A percentile compares a stretch with the other conserved stretches of the same genome.
phyloP scores from a whole-genome alignment of 1,140 invertebrate species.

The Telenomus remus region DNA sequence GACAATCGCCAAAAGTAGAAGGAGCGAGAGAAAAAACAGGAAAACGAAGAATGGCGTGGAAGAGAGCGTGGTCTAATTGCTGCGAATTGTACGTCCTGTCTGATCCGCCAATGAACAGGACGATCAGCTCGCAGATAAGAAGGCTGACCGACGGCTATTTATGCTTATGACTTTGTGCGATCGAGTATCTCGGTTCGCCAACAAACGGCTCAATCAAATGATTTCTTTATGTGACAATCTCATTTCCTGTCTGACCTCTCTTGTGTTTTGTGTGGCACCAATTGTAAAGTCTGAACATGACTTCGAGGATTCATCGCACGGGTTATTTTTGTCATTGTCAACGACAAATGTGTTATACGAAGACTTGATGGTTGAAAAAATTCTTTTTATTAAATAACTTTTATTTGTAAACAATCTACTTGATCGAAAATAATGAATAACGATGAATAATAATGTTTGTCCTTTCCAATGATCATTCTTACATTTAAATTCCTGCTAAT shows the following conservation, averaged over 20 bases:
- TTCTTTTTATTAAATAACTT: no score
- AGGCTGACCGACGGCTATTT: conserved; percentile 33
- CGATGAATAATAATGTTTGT: no score
- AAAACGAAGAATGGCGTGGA: conserved; percentile 35
- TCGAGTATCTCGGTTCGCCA: conserved; percentile 15
- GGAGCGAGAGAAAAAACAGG: conserved; percentile 7
- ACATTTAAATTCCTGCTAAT: no score
- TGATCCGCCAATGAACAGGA: conserved; percentile 23
- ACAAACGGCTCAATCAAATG: conserved; percentile 50
- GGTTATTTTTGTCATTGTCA: conserved; percentile 37
- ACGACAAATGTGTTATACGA: conserved; percentile 34
- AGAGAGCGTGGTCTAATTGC: conserved; percentile 48
- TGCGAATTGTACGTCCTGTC: conserved; percentile 38
- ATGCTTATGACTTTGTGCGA: conserved; percentile 40
- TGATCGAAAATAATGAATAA: no score
- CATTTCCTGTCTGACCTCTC: conserved; percentile 35
- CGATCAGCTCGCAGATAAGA: conserved; percentile 37
- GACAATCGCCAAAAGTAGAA: conserved; percentile 66
- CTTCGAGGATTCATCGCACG: conserved; percentile 23
- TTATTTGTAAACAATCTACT: no score
- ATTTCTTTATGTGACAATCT: conserved; percentile 48
- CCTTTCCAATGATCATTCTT: no score
- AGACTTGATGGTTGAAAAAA: conserved; percentile 7
- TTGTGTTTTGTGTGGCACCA: conserved; percentile 10
- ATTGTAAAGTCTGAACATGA: conserved; percentile 6